A percentile compares a stretch with the other conserved stretches of the same genome.
Evolutionary conservation across 2,888 invertebrate species (phyloP).

Genomic region (Drosophila borealis): DNA sequence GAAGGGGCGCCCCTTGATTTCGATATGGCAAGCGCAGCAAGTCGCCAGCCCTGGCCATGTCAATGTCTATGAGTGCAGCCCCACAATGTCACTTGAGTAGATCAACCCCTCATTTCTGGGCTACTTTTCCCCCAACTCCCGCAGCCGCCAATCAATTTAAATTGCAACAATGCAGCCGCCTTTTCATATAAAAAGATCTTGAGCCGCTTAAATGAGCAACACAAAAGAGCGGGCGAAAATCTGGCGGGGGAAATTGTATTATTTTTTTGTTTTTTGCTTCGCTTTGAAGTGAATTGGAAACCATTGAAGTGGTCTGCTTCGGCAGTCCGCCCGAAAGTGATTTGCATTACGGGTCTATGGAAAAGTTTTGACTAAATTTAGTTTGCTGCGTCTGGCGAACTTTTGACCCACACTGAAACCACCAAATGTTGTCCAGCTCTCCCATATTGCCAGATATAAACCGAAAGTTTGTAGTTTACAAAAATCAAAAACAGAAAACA

Average conservation of each 20-base stretch:
- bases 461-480: neutral
- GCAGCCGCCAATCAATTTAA: slow-evolving; percentile 59
- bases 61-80: slow-evolving; percentile 35
- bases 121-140: neutral
- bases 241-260: slow-evolving; percentile 27
- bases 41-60: slow-evolving; percentile 24
- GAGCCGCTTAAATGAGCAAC: slow-evolving; percentile 32
- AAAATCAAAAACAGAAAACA: neutral
- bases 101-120: neutral
- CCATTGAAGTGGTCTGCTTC: slow-evolving; percentile 72
- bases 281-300: slow-evolving; percentile 71
- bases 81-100: slow-evolving; percentile 64
- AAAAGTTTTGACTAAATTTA: slow-evolving; percentile 69
- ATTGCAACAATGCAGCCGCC: slow-evolving; percentile 70
- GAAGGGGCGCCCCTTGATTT: slow-evolving; percentile 59
- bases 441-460: slow-evolving; percentile 3
- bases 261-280: slow-evolving; percentile 33
- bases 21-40: slow-evolving; percentile 32
- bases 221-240: slow-evolving; percentile 20
- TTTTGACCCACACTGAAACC: slow-evolving; percentile 67
- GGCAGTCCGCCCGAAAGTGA: slow-evolving; percentile 28
- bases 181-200: slow-evolving; percentile 52
- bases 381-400: slow-evolving; percentile 58
- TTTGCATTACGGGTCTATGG: slow-evolving; percentile 61
- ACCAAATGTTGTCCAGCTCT: slow-evolving; percentile 22